Conservation (phyloP, 1,140 invertebrate genomes). For the Sarcophaga bullata region DNA sequence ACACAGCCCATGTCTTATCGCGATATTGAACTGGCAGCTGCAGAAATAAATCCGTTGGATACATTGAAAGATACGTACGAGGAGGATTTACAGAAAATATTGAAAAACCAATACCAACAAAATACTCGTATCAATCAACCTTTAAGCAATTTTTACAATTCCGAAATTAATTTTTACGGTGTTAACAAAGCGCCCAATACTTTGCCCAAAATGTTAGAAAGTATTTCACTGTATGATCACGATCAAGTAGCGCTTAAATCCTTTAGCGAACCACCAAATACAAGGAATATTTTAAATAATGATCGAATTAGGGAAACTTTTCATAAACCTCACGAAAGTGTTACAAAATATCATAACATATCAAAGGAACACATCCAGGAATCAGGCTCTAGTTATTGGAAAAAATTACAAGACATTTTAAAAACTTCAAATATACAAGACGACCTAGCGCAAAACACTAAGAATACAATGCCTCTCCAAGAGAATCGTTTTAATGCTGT, state of each 20-base stretch:
- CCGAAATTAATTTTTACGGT: too few relatives aligned
- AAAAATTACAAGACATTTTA: neutral
- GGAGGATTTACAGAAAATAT: neutral
- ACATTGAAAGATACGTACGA: neutral
- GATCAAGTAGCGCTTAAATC: too few relatives aligned
- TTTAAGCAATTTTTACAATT: neutral
- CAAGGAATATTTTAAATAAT: too few relatives aligned
- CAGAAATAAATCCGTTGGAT: constrained; percentile 54
- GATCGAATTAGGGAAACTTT: too few relatives aligned
- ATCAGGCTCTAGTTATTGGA: neutral
- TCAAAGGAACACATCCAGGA: too few relatives aligned
- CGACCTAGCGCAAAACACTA: neutral
- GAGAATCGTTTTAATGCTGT: neutral
- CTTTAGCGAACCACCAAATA: too few relatives aligned
- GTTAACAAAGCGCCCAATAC: too few relatives aligned
- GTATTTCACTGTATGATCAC: too few relatives aligned
- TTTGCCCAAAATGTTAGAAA: too few relatives aligned
- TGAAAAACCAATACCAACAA: neutral
- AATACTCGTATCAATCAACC: neutral
- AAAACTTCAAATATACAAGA: neutral
- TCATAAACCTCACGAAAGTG: too few relatives aligned
- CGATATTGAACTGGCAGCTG: constrained; percentile 55
- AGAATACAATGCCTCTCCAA: neutral
- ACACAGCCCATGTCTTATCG: constrained; percentile 35
- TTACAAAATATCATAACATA: too few relatives aligned